These are phyloP conservation scores for Cerceris ruficornis DNA, from an alignment of 2,888 invertebrate species.

Conservation along the genomic window DNA sequence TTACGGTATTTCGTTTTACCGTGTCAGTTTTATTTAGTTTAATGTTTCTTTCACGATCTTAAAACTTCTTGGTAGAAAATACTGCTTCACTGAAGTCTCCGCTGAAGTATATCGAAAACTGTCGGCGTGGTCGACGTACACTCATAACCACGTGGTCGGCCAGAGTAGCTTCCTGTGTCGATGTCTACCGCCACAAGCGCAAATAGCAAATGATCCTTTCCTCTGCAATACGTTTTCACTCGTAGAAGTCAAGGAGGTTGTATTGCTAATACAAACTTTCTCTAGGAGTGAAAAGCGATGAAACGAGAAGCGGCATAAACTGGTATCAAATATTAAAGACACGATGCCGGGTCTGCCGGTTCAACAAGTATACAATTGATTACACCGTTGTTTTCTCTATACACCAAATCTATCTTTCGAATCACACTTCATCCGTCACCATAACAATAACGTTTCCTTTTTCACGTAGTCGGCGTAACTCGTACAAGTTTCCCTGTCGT, in stretches of 20 bases:
- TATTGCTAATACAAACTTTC: conserved; percentile 24
- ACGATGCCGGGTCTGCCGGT: conserved; percentile 47
- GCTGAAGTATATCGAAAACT: conserved; percentile 35
- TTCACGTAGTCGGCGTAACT: conserved; percentile 17
- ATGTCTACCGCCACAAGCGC: conserved; percentile 28
- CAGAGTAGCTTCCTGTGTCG: conserved; percentile 38
- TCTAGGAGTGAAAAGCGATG: neutral
- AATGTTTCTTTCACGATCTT: neutral
- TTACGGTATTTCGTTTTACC: neutral
- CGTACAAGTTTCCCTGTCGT: conserved; percentile 6
- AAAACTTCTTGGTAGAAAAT: neutral
- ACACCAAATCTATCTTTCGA: conserved; percentile 7
- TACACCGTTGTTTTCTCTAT: conserved; percentile 20
- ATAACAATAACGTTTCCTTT: conserved; percentile 21
- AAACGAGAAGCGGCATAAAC: conserved; percentile 23
- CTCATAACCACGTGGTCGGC: conserved; percentile 69
- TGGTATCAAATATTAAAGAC: conserved; percentile 50
- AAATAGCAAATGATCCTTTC: conserved; percentile 11
- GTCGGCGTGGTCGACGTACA: conserved; percentile 53
- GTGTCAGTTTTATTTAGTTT: neutral
- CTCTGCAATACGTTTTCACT: conserved; percentile 4
- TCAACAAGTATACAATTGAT: conserved; percentile 75
- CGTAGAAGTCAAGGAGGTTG: conserved; percentile 13
- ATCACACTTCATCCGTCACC: conserved; percentile 20
- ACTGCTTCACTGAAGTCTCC: neutral